Evolutionary conservation across 2,113 vertebrate genomes (phyloP).

Genomic region (Trichechus manatus): DNA sequence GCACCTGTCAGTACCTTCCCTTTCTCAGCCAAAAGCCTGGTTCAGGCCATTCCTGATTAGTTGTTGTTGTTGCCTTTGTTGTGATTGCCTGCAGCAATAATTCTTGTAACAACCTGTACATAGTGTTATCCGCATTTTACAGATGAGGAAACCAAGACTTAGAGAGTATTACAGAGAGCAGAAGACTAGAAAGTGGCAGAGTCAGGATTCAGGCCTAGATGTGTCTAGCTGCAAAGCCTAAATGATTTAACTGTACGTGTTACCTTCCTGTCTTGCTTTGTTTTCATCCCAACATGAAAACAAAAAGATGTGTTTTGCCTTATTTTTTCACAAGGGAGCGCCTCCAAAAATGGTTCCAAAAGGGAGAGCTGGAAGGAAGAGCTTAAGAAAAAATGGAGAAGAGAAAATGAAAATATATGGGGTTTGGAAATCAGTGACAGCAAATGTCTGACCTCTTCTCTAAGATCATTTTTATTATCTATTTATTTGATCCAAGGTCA

Average conservation of each 20-base stretch:
- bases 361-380: background rate
- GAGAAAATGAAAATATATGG: background rate
- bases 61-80: background rate
- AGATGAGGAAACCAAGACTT: background rate
- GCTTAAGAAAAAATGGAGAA: background rate
- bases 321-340: background rate
- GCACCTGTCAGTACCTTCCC: background rate
- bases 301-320: background rate
- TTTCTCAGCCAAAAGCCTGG: background rate
- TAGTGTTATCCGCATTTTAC: background rate
- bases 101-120: background rate
- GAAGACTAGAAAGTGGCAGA: background rate
- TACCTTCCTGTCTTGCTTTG: background rate
- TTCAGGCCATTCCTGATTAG: background rate
- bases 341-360: background rate
- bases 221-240: background rate
- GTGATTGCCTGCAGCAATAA: background rate
- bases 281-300: background rate
- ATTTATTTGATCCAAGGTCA: background rate
- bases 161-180: background rate
- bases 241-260: background rate
- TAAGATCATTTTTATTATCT: background rate
- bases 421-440: background rate
- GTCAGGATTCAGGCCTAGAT: background rate
- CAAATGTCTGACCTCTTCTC: background rate